A percentile compares a stretch with the other conserved stretches of the same genome.
phyloP scores from a whole-genome alignment of 2,113 vertebrate species.

The Pomatostomus ruficeps region DNA sequence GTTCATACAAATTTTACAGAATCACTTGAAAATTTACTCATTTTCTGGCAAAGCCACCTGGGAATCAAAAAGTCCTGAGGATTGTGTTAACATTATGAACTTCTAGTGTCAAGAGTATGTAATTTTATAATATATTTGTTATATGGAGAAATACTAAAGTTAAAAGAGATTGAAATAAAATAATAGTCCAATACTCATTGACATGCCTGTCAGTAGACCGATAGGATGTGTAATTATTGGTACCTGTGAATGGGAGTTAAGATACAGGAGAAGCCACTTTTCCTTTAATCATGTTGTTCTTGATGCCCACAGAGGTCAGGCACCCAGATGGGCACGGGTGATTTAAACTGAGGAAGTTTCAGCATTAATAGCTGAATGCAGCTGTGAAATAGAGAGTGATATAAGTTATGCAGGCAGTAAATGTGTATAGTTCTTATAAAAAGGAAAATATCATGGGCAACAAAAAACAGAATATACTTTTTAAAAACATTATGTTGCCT shows the following conservation, averaged over 20 bases:
- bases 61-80: neutral
- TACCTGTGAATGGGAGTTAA: neutral
- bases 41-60: neutral
- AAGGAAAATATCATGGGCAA: neutral
- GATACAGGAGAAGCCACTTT: neutral
- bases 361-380: neutral
- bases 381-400: neutral
- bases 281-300: neutral
- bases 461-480: neutral
- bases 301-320: neutral
- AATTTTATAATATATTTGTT: neutral
- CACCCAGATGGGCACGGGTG: neutral
- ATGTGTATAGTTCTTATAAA: neutral
- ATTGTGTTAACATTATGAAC: neutral
- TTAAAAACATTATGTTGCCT: neutral
- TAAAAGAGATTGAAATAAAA: neutral
- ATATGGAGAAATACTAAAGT: neutral
- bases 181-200: neutral
- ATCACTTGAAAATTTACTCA: neutral
- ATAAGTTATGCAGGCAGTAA: neutral
- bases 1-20: neutral
- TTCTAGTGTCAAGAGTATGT: neutral
- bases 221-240: neutral
- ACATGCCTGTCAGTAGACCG: neutral
- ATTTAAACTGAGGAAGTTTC: neutral